Evolutionary conservation across 2,888 invertebrate genomes (phyloP).

Genomic region (Synanthedon andrenaeformis): DNA sequence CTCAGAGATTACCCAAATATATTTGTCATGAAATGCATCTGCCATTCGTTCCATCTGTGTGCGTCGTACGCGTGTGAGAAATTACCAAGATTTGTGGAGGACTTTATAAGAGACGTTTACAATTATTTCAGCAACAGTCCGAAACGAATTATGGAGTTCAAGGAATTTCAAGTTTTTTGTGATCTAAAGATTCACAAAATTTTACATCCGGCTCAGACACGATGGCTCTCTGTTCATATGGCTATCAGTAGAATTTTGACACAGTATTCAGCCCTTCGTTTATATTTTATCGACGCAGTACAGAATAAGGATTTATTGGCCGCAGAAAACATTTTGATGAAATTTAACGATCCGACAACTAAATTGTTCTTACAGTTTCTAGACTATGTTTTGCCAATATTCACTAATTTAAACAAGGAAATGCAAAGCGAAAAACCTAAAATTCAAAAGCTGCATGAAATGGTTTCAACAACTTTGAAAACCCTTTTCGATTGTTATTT

Average conservation of each 20-base stretch:
- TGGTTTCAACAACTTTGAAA: not conserved
- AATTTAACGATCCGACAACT: constrained; percentile 4
- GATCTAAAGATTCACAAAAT: constrained; percentile 5
- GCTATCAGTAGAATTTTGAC: constrained; percentile 6
- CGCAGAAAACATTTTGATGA: constrained; percentile 2
- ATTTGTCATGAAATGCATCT: not conserved
- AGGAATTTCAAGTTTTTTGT: constrained; percentile 5
- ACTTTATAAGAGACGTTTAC: constrained; percentile 10
- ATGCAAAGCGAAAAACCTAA: not conserved
- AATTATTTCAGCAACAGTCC: constrained; percentile 11
- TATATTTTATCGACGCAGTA: constrained; percentile 3
- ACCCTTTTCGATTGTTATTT: not conserved
- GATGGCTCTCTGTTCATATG: constrained; percentile 7
- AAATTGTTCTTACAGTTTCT: constrained; percentile 5
- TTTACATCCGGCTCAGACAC: constrained; percentile 7
- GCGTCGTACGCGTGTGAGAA: constrained; percentile 13
- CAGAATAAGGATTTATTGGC: constrained; percentile 1
- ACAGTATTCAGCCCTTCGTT: constrained; percentile 3
- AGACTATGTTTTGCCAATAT: constrained; percentile 5
- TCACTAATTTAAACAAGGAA: not conserved
- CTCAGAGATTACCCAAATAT: not conserved
- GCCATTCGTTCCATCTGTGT: constrained; percentile 6
- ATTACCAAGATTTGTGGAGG: constrained; percentile 11
- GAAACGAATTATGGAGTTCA: constrained; percentile 9
- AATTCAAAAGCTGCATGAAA: no score